These are phyloP conservation scores for Etheostoma cragini DNA, from an alignment of 2,113 vertebrate species.

Conservation along the genomic window DNA sequence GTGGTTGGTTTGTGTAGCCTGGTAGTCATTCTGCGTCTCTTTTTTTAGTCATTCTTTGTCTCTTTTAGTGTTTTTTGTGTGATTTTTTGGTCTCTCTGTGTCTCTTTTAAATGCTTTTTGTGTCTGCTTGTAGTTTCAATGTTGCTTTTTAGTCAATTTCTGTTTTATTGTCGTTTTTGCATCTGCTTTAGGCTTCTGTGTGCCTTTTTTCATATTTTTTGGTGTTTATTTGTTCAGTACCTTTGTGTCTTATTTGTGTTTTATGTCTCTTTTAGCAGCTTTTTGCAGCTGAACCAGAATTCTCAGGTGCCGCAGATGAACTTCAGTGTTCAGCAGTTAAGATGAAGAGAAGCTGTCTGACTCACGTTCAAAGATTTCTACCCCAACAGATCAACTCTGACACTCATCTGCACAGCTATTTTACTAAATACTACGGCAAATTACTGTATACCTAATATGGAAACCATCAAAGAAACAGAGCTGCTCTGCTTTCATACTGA, in stretches of 20 bases:
- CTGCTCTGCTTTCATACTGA: neutral
- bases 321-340: constrained; percentile 1
- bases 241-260: neutral
- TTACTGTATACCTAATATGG: neutral
- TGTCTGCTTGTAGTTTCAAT: neutral
- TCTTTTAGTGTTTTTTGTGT: neutral
- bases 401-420: neutral
- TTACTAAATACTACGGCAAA: neutral
- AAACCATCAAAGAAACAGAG: neutral
- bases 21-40: neutral
- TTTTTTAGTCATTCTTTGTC: neutral
- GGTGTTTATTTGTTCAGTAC: neutral
- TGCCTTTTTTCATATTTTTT: neutral
- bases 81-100: neutral
- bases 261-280: neutral
- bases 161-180: too few relatives aligned
- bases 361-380: neutral
- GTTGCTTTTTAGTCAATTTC: neutral
- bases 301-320: constrained; percentile 2
- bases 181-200: neutral
- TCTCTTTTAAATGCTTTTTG: neutral
- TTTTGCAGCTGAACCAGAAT: neutral
- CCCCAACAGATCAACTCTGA: neutral
- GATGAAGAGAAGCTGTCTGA: neutral
- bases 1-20: neutral